Evolutionary conservation across 1,140 invertebrate species (phyloP).

Genomic region (Cryptotermes secundus): DNA sequence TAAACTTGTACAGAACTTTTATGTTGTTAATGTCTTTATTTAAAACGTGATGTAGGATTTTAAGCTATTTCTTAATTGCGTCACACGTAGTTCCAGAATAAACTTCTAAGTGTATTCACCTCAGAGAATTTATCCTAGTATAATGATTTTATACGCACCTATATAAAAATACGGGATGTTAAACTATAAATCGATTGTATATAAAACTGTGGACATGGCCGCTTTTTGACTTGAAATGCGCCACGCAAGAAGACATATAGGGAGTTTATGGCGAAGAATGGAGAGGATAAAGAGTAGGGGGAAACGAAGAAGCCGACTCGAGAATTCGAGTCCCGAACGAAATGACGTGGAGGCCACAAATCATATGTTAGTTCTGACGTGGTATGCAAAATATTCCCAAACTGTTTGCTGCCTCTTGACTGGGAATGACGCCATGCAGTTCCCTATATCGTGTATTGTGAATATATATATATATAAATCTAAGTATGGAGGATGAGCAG

Average conservation of each 20-base stretch:
- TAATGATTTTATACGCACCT: too few species aligned
- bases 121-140: too few species aligned
- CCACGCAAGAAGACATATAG: slow-evolving; percentile 9
- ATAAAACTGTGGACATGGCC: background rate
- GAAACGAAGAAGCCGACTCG: background rate
- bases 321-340: background rate
- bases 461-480: slow-evolving; percentile 23
- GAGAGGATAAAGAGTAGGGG: background rate
- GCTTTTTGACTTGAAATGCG: background rate
- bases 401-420: background rate
- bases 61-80: too few species aligned
- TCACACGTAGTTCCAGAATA: too few species aligned
- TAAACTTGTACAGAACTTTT: too few species aligned
- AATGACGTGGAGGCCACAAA: slow-evolving; percentile 26
- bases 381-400: slow-evolving; percentile 26
- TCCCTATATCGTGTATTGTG: background rate
- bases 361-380: slow-evolving; percentile 28
- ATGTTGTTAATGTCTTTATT: too few species aligned
- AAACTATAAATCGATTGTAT: background rate
- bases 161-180: too few species aligned
- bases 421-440: background rate
- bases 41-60: too few species aligned
- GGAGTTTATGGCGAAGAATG: slow-evolving; percentile 14
- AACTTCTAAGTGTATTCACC: too few species aligned
- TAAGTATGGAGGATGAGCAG: background rate